A percentile compares a stretch with the other conserved stretches of the same genome.
These are phyloP conservation scores for Sebastiscus albofasciatus DNA, from an alignment of 2,797 vertebrate genomes.

Conservation along the genomic window DNA sequence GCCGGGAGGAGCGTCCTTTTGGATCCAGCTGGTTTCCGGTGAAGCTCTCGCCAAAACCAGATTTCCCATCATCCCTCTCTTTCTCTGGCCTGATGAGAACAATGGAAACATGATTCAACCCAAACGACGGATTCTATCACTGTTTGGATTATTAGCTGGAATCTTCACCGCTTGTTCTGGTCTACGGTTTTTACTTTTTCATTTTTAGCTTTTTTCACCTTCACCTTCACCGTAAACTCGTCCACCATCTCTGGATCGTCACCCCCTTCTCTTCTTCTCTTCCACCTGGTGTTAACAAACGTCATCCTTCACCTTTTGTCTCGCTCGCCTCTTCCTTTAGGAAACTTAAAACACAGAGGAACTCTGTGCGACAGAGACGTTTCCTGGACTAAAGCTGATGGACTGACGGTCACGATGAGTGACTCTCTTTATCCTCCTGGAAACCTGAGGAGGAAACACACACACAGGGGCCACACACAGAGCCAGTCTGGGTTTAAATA, in stretches of 20 bases:
- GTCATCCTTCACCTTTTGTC: neutral
- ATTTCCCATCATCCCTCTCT: constrained; percentile 8
- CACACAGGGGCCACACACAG: constrained; percentile 25
- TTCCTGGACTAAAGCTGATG: constrained; percentile 19
- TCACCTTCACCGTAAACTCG: neutral
- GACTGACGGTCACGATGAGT: constrained; percentile 40
- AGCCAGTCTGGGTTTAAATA: neutral
- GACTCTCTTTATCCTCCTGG: constrained; percentile 47
- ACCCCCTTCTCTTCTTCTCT: neutral
- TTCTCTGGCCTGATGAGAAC: neutral
- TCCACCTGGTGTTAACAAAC: neutral
- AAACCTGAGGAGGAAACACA: constrained; percentile 36
- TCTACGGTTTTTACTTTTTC: neutral
- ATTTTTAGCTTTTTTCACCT: neutral
- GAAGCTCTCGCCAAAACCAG: neutral
- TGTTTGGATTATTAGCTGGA: constrained; percentile 11
- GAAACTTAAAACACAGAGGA: neutral
- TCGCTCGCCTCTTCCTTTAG: neutral
- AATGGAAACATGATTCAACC: neutral
- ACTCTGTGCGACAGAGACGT: neutral
- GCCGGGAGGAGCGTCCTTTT: neutral
- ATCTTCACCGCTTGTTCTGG: neutral
- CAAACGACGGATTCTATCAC: constrained; percentile 11
- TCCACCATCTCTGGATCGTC: neutral
- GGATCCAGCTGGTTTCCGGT: constrained; percentile 20